Conservation (phyloP, 2,797 vertebrate genomes). For the Myripristis murdjan region DNA sequence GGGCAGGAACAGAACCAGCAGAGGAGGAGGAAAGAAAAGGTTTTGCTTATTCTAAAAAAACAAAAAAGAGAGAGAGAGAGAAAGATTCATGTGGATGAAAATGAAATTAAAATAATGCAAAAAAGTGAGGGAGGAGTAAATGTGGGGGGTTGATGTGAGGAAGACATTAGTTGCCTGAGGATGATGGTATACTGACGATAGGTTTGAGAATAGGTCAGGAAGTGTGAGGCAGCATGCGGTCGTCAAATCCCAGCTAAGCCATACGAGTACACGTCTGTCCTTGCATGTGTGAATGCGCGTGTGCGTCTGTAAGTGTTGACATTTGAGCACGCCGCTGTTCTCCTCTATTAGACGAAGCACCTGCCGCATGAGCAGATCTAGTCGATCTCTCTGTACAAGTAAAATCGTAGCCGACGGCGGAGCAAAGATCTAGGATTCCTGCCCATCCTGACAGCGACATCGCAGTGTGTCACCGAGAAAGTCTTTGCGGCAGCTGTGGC, state of each 20-base stretch:
- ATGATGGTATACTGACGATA: conserved; percentile 25
- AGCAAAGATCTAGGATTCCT: not conserved
- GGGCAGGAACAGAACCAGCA: not conserved
- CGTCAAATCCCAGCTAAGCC: conserved; percentile 32
- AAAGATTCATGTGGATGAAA: conserved; percentile 5
- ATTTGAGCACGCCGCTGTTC: conserved; percentile 11
- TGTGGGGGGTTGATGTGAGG: conserved; percentile 7
- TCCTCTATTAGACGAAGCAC: conserved; percentile 16
- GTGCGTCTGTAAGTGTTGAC: not conserved
- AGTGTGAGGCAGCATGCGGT: conserved; percentile 64
- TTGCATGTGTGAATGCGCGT: not conserved
- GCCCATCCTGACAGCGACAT: not conserved
- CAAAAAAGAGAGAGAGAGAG: not conserved
- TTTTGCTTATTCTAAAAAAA: conserved; percentile 1
- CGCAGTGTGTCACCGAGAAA: not conserved
- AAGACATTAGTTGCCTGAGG: conserved; percentile 14
- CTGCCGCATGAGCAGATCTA: conserved; percentile 15
- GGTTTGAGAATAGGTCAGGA: conserved; percentile 50
- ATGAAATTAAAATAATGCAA: conserved; percentile 12
- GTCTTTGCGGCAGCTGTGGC: not conserved
- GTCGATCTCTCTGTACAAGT: conserved; percentile 27
- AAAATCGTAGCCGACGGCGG: conserved; percentile 6
- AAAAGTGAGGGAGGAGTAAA: not conserved
- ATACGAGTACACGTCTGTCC: conserved; percentile 2
- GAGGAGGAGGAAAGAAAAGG: conserved; percentile 1